Conservation (phyloP, 2,888 invertebrate genomes). For the Agriopis leucophaearia region DNA sequence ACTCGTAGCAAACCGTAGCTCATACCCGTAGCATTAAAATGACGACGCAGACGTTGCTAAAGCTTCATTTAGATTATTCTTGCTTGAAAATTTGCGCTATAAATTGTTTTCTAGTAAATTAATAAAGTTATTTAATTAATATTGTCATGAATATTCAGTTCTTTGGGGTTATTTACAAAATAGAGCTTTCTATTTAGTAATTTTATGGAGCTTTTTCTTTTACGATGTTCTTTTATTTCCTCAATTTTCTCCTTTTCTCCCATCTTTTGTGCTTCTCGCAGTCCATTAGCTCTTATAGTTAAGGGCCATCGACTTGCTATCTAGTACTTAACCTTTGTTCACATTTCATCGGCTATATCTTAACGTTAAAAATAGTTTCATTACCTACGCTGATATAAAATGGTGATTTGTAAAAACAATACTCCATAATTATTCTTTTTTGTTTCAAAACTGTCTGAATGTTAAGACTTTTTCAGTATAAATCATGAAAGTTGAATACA, state of each 20-base stretch:
- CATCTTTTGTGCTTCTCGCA: slow-evolving; percentile 40
- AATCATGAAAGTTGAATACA: too few species aligned
- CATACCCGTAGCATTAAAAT: background rate
- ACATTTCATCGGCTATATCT: slow-evolving; percentile 9
- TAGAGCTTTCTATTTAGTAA: slow-evolving; percentile 1
- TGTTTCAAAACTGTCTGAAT: too few species aligned
- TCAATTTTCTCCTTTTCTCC: slow-evolving; percentile 40
- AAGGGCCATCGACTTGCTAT: slow-evolving; percentile 38
- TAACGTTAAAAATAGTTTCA: background rate
- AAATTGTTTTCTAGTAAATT: slow-evolving; percentile 16
- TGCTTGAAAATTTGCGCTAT: slow-evolving; percentile 15
- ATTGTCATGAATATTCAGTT: slow-evolving; percentile 13
- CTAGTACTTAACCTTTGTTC: slow-evolving; percentile 31
- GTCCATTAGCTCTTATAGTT: slow-evolving; percentile 43
- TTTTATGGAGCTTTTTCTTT: slow-evolving; percentile 1
- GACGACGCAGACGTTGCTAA: slow-evolving; percentile 3
- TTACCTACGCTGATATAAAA: background rate
- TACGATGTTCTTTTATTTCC: slow-evolving; percentile 11
- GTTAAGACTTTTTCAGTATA: too few species aligned
- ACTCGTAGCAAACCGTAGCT: slow-evolving; percentile 11
- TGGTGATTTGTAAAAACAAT: too few species aligned
- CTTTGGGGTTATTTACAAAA: background rate
- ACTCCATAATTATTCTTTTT: too few species aligned
- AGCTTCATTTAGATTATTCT: slow-evolving; percentile 20
- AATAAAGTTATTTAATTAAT: slow-evolving; percentile 26